Conservation (phyloP, 2,113 vertebrate genomes). For the Nicator chloris region DNA sequence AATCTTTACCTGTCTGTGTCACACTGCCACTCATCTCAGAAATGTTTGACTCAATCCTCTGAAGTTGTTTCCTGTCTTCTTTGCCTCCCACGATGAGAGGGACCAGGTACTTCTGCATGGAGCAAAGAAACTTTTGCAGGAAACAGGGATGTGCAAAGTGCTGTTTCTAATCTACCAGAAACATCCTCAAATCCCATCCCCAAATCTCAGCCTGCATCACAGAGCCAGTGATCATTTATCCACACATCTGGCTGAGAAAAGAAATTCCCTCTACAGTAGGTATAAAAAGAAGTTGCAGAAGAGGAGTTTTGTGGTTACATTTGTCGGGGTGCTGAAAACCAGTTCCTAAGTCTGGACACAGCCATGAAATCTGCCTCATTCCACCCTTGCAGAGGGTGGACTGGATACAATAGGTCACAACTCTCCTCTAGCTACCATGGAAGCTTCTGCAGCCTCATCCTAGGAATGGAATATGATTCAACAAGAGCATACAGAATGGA, state of each 20-base stretch:
- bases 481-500: background rate
- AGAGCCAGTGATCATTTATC: background rate
- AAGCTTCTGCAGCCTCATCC: background rate
- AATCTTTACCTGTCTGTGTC: slow-evolving; percentile 99
- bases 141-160: background rate
- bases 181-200: background rate
- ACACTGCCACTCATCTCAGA: slow-evolving; percentile 98
- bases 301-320: background rate
- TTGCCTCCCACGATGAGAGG: slow-evolving; percentile 93
- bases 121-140: slow-evolving; percentile 18
- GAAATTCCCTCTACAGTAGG: background rate
- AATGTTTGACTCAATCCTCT: slow-evolving; percentile 93
- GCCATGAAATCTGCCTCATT: background rate
- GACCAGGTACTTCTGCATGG: slow-evolving; percentile 94
- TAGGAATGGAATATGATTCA: background rate
- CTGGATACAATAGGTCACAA: background rate
- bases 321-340: background rate
- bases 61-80: slow-evolving; percentile 98
- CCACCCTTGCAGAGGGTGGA: background rate
- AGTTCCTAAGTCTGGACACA: background rate
- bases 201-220: background rate
- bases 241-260: background rate
- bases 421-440: background rate
- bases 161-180: background rate
- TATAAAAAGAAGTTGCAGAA: background rate